Evolutionary conservation across 2,113 vertebrate species (phyloP), one percentile per base, ranked within the genome.

Genomic region (Peromyscus californicus): DNA sequence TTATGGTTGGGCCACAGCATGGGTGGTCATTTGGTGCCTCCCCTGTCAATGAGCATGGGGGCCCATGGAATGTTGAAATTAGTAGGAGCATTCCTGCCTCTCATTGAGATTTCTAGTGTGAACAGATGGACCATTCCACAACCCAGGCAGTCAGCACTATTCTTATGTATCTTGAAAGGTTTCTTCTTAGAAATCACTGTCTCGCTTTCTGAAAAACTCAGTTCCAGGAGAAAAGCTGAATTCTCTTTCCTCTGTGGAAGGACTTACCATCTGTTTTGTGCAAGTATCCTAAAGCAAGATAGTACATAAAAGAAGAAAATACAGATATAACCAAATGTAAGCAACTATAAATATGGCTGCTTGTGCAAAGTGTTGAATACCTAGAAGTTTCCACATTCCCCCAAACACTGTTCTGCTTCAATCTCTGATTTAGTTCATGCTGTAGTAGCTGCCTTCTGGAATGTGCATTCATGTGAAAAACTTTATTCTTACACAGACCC

Each of bases 101-200:
- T 95, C n/a, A 1, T 4, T 10, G 94, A 92, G 82, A 57, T 69
- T 91, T 78, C 93, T 91, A 97, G 11, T 12, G 6, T 0, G 57
- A 97, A 85, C 96, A 98, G 94, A 97, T 97, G 97, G 86, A 12
- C 45, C 54, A 10, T 91, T 90, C 69, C 74, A 4, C 74, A 90
- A 33, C 69, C 76, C 97, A 97, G 93, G 91, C 93, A 96, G 96
- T 79, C 86, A 72, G 89, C 36, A n/a, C 33, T 22, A 24, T 48
- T 26, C 74, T 65, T 63, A 76, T 91, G 54, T 3, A 75, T 90
- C 95, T 75, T 95, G 84, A 95, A 97, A 84, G 83, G 7, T 82
- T 93, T 89, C 61, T 91, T 96, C 67, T 84, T 82, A 65, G 69
- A 93, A 95, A 85, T 48, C 42, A 7, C 59, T 2, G 0, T 16